Evolutionary conservation across 2,888 invertebrate genomes (phyloP), one percentile per base, ranked within the genome.

Genomic region (Opisthograptis luteolata): DNA sequence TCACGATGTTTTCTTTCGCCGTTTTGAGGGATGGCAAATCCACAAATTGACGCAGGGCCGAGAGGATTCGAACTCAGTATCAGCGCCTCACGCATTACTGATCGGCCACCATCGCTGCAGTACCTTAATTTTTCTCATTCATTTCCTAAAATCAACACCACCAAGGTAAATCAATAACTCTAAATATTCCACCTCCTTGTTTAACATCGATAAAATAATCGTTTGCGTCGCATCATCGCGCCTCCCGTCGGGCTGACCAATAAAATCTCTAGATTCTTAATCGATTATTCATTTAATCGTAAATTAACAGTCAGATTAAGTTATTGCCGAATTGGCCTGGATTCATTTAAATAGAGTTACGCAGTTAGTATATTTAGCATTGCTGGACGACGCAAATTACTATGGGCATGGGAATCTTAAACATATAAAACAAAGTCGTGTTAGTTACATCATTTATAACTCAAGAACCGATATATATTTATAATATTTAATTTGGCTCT

Each of bases 231-330:
- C 58, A 58, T 59, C 45, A 58, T 41, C 43, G 54, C 46, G 51
- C 68, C 60, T 59, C 79, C 79, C 70, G 73, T 68, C 61, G 73
- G n/a, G 71, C 25, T 46, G 51, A 57, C 64, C 67, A 69, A 73
- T 70, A 71, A 70, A 71, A 73, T 64, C 69, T 67, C 70, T 76
- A 70, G 73, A 78, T 76, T 76, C 73, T 68, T 70, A 79, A 81
- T 81, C 73, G 73, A 65, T 75, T 74, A 71, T 76, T 74, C 70
- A 73, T 70, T 41, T 66, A 68, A 71, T 65, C 66, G 64, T 74
- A 76, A 75, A 79, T 73, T 71, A 74, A 62, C 60, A 55, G 49
- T 46, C 37, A 55, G 68, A 70, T 70, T 73, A 77, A 75, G 62
- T 70, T 77, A 79, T 71, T 60, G 68, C 66, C 52, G 40, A 60